A percentile compares a stretch with the other conserved stretches of the same genome.
Evolutionary conservation across 2,113 vertebrate species (phyloP).

Genomic region (Thunnus thynnus): DNA sequence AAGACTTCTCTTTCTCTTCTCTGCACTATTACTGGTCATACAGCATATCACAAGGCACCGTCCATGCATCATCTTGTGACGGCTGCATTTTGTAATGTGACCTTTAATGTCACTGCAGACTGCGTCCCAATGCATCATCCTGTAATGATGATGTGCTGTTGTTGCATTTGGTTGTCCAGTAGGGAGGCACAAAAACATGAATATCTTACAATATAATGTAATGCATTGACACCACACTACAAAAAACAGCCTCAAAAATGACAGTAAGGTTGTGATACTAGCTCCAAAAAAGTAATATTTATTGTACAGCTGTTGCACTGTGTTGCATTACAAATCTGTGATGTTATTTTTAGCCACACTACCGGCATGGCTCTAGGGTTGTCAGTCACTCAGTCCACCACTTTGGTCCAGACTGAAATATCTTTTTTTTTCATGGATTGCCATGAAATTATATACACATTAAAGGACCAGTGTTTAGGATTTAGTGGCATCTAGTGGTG

Average conservation of each 20-base stretch:
- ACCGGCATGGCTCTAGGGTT: not conserved
- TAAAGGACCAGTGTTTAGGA: not conserved
- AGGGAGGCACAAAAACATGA: not conserved
- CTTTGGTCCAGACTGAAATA: not conserved
- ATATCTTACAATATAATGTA: not conserved
- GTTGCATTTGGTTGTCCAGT: not conserved
- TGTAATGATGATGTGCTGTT: slow-evolving; percentile 25
- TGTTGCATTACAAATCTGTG: not conserved
- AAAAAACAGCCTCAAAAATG: not conserved
- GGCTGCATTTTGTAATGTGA: slow-evolving; percentile 34
- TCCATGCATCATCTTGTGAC: slow-evolving; percentile 37
- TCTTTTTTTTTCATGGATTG: not conserved
- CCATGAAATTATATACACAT: not conserved
- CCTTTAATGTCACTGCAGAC: slow-evolving; percentile 32
- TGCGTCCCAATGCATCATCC: slow-evolving; percentile 32
- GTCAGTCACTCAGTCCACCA: not conserved
- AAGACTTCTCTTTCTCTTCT: not conserved
- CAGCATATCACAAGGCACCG: not conserved
- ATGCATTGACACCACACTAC: not conserved
- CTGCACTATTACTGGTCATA: not conserved
- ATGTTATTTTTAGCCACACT: not conserved
- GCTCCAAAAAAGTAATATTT: not conserved
- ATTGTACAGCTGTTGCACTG: not conserved
- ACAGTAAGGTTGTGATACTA: not conserved
- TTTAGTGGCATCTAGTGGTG: no score